Evolutionary conservation across 2,888 invertebrate species (phyloP).

Genomic region (Escarpia spicata): DNA sequence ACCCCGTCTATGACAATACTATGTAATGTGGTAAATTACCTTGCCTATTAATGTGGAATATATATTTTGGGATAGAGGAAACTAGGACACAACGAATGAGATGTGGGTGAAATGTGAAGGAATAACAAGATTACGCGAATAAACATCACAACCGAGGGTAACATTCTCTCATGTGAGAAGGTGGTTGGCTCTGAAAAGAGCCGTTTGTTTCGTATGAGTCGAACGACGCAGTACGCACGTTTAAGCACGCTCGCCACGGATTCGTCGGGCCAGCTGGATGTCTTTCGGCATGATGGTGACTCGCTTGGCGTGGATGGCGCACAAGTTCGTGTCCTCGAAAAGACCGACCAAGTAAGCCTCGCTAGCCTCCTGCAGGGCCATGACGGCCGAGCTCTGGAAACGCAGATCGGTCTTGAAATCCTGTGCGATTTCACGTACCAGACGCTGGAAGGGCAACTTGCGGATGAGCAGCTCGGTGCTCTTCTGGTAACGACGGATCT

Average conservation of each 20-base stretch:
- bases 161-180: not conserved
- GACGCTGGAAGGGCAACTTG: constrained; percentile 65
- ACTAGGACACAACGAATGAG: no score
- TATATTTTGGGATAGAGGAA: no score
- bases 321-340: constrained; percentile 97
- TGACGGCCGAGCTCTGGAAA: constrained; percentile 65
- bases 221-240: not conserved
- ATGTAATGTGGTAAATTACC: no score
- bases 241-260: constrained; percentile 86
- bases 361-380: constrained; percentile 56
- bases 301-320: constrained; percentile 96
- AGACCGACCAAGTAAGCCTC: constrained; percentile 71
- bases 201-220: not conserved
- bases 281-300: constrained; percentile 99
- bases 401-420: constrained; percentile 66
- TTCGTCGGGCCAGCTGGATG: constrained; percentile 94
- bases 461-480: constrained; percentile 64
- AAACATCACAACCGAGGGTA: not conserved
- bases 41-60: no score
- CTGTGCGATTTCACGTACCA: constrained; percentile 66
- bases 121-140: no score
- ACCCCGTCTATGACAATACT: no score
- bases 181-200: not conserved
- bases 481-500: constrained; percentile 66
- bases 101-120: no score